Evolutionary conservation across 2,113 vertebrate genomes (phyloP).

Genomic region (Leucoraja erinaceus): DNA sequence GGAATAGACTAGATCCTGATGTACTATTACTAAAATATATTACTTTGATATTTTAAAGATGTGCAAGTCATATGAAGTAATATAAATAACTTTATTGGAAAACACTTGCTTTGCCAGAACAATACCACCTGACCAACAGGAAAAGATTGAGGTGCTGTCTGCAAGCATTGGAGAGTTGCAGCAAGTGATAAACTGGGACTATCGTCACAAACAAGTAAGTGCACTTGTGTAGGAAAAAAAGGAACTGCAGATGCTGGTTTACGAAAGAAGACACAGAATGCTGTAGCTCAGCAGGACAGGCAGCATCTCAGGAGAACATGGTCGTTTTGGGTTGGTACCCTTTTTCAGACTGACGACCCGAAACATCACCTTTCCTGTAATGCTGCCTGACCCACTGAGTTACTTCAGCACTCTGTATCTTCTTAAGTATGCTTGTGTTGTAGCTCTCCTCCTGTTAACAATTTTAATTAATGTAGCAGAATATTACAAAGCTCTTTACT

Average conservation of each 20-base stretch:
- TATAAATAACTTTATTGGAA: not conserved
- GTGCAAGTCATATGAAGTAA: not conserved
- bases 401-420: too few relatives aligned
- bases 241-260: too few relatives aligned
- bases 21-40: not conserved
- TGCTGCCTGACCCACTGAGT: too few relatives aligned
- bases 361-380: too few relatives aligned
- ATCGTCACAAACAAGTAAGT: conserved; percentile 27
- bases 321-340: too few relatives aligned
- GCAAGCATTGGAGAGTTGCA: not conserved
- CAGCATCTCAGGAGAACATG: too few relatives aligned
- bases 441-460: not conserved
- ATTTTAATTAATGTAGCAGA: not conserved
- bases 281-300: too few relatives aligned
- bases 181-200: not conserved
- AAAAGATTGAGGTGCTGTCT: conserved; percentile 3
- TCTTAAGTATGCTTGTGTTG: too few relatives aligned
- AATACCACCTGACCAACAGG: conserved; percentile 22
- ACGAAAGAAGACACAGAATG: not conserved
- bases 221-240: not conserved
- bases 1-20: not conserved
- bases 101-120: conserved; percentile 16
- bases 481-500: not conserved
- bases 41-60: not conserved
- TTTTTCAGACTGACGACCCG: too few relatives aligned